phyloP scores from a whole-genome alignment of 2,113 vertebrate genomes.

The Pelodiscus sinensis region DNA sequence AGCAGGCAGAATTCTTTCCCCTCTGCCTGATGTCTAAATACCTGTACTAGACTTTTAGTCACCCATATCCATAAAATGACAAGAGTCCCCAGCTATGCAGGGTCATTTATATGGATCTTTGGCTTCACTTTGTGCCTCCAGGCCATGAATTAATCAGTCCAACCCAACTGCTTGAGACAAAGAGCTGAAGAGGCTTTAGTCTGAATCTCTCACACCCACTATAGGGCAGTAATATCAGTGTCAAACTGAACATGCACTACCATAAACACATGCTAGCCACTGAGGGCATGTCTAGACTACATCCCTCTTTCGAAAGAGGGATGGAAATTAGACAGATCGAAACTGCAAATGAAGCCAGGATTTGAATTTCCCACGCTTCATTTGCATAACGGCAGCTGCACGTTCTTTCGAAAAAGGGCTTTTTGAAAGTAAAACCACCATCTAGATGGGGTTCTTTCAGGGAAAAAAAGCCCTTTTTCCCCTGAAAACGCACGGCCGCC shows the following conservation, averaged over 20 bases:
- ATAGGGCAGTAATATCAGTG: neutral
- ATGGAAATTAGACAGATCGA: no score
- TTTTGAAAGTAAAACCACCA: no score
- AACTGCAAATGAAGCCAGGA: no score
- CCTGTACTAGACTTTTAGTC: neutral
- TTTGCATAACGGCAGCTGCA: no score
- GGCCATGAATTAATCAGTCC: neutral
- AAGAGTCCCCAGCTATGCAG: neutral
- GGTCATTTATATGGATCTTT: neutral
- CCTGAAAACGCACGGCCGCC: no score
- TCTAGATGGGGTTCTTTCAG: no score
- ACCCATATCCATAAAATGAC: neutral
- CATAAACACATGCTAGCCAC: neutral
- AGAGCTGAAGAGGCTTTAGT: neutral
- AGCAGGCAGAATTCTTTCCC: neutral
- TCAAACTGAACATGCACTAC: neutral
- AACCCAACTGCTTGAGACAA: neutral
- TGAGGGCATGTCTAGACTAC: neutral
- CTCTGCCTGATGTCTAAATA: neutral
- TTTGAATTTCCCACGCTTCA: no score
- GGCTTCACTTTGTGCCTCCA: neutral
- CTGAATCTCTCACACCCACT: conserved; percentile 2
- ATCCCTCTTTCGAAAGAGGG: no score
- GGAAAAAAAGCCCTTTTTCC: no score
- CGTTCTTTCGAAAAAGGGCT: no score